A percentile compares a stretch with the other conserved stretches of the same genome.
Conservation (phyloP, 2,797 vertebrate genomes). For the Lepilemur septentrionalis region DNA sequence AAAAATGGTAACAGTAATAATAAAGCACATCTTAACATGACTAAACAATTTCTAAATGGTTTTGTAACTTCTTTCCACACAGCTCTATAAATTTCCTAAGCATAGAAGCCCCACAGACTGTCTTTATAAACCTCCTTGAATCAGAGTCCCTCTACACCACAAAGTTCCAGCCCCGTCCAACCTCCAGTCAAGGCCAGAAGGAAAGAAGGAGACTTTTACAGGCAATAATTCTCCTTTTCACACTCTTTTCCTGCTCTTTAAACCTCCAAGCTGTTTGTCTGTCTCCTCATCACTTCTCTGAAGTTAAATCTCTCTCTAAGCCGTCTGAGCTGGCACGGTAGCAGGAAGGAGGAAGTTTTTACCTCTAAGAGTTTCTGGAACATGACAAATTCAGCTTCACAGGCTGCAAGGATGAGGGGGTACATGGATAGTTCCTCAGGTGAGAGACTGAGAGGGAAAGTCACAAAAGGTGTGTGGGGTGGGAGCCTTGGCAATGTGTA, state of each 20-base stretch:
- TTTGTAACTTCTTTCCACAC: neutral
- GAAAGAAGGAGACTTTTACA: neutral
- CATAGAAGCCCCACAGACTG: neutral
- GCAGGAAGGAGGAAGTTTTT: neutral
- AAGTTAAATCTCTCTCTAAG: neutral
- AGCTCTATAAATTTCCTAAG: neutral
- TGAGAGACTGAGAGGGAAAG: fast-evolving
- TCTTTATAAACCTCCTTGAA: neutral
- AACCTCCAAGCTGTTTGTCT: neutral
- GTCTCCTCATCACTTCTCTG: neutral
- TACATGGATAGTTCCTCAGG: no score
- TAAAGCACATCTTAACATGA: neutral
- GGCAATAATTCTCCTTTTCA: neutral
- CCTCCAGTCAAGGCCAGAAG: neutral
- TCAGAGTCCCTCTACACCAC: neutral
- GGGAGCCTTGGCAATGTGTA: no score
- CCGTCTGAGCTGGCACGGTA: neutral
- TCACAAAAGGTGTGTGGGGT: fast-evolving
- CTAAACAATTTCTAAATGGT: neutral
- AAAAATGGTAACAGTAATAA: neutral
- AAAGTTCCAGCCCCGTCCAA: neutral
- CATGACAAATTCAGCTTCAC: neutral
- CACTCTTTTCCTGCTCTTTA: neutral
- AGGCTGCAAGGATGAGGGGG: neutral
- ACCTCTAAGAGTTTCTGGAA: neutral